phyloP scores from a whole-genome alignment of 2,888 invertebrate species.

The Tetanocera ferruginea region DNA sequence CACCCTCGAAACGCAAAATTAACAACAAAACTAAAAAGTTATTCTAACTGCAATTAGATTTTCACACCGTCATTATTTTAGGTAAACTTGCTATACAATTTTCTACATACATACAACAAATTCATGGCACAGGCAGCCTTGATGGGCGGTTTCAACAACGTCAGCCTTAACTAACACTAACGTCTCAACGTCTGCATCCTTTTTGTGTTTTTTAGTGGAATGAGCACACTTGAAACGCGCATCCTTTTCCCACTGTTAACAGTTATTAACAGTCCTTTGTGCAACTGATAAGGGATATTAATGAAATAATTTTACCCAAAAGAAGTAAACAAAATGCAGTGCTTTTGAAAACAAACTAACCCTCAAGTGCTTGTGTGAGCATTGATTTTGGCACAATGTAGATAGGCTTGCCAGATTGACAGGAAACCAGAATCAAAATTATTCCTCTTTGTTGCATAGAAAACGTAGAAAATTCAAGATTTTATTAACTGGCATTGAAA shows the following conservation, averaged over 20 bases:
- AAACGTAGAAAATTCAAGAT: too few relatives aligned
- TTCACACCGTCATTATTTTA: neutral
- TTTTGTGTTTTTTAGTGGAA: neutral
- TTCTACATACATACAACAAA: too few relatives aligned
- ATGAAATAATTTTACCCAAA: conserved; percentile 55
- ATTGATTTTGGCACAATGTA: neutral
- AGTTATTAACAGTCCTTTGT: neutral
- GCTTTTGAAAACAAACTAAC: conserved; percentile 30
- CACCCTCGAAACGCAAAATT: neutral
- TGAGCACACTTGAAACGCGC: conserved; percentile 26
- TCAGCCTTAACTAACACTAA: neutral
- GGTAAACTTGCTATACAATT: neutral
- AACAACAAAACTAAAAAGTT: neutral
- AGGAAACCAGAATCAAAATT: too few relatives aligned
- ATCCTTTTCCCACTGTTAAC: conserved; percentile 9
- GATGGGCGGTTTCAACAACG: neutral
- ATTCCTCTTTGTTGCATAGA: too few relatives aligned
- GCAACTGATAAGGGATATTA: conserved; percentile 48
- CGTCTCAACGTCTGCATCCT: conserved; percentile 19
- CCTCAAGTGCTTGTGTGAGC: conserved; percentile 18
- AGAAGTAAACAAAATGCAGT: conserved; percentile 51
- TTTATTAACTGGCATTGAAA: too few relatives aligned
- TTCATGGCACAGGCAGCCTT: too few relatives aligned
- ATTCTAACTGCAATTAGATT: neutral
- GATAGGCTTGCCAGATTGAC: conserved; percentile 28